Evolutionary conservation across 1,140 invertebrate genomes (phyloP).

Genomic region (Acromyrmex heyeri): DNA sequence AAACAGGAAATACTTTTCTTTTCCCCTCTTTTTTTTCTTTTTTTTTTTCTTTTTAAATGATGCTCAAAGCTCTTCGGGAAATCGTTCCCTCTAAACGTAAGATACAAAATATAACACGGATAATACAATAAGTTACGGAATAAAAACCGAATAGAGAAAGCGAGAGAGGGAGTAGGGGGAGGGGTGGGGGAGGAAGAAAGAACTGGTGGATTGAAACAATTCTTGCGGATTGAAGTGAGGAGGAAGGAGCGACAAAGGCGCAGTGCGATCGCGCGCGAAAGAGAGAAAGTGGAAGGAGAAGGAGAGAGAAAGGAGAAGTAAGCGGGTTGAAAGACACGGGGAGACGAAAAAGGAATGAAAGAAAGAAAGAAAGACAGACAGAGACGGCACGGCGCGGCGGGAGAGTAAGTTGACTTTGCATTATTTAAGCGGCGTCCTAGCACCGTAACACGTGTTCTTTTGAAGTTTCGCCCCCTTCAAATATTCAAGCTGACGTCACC

Average conservation of each 20-base stretch:
- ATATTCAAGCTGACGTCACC: conserved; percentile 86
- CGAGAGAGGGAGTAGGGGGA: neutral
- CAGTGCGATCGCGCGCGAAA: conserved; percentile 23
- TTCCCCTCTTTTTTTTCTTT: neutral
- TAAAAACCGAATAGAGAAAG: conserved; percentile 37
- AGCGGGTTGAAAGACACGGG: conserved; percentile 13
- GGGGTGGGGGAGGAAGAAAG: neutral
- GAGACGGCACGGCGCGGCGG: conserved; percentile 50
- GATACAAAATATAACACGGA: conserved; percentile 10
- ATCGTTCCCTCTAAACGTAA: neutral
- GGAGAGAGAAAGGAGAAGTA: conserved; percentile 1
- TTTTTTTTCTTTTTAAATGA: neutral
- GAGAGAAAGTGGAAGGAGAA: neutral
- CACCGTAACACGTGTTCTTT: conserved; percentile 86
- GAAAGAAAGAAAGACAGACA: conserved; percentile 9
- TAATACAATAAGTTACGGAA: conserved; percentile 39
- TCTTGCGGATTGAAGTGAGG: conserved; percentile 12
- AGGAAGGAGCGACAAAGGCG: conserved; percentile 24
- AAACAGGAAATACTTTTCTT: neutral
- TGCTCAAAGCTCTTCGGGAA: neutral
- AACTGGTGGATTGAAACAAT: conserved; percentile 26
- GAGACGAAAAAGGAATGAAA: conserved; percentile 35
- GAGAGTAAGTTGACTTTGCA: conserved; percentile 86
- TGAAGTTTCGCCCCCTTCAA: conserved; percentile 86
- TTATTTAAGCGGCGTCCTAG: conserved; percentile 86